These are phyloP conservation scores for Phalacrocorax carbo DNA, from an alignment of 2,113 vertebrate species.

Conservation along the genomic window DNA sequence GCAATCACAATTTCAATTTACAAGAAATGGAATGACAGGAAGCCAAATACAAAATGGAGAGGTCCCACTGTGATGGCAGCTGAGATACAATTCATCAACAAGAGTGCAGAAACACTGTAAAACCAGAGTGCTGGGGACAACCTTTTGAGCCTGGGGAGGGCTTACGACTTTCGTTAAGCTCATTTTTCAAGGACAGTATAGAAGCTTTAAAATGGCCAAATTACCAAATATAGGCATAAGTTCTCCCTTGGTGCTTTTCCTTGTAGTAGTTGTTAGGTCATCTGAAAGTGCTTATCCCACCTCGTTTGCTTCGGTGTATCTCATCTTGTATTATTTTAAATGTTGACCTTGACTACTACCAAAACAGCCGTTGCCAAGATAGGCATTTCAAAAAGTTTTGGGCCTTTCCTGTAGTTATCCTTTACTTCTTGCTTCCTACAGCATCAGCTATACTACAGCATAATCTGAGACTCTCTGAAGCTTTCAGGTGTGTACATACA, in stretches of 20 bases:
- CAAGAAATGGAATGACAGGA: slow-evolving; percentile 46
- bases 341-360: background rate
- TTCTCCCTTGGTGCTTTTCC: background rate
- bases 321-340: background rate
- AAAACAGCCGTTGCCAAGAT: background rate
- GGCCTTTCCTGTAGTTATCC: background rate
- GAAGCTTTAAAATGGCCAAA: background rate
- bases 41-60: slow-evolving; percentile 40
- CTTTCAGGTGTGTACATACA: background rate
- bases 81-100: slow-evolving; percentile 21
- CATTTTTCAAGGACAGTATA: background rate
- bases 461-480: background rate
- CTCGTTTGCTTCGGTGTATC: background rate
- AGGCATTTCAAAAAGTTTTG: background rate
- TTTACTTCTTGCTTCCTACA: background rate
- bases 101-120: background rate
- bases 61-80: slow-evolving; percentile 7
- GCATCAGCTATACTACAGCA: background rate
- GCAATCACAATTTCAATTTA: slow-evolving; percentile 63
- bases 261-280: background rate
- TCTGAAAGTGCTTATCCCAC: background rate
- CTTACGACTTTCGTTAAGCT: background rate
- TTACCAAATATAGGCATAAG: background rate
- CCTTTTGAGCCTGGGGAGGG: background rate
- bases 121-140: background rate